A percentile compares a stretch with the other conserved stretches of the same genome.
phyloP scores from a whole-genome alignment of 2,113 vertebrate genomes.

The Ursus arctos region DNA sequence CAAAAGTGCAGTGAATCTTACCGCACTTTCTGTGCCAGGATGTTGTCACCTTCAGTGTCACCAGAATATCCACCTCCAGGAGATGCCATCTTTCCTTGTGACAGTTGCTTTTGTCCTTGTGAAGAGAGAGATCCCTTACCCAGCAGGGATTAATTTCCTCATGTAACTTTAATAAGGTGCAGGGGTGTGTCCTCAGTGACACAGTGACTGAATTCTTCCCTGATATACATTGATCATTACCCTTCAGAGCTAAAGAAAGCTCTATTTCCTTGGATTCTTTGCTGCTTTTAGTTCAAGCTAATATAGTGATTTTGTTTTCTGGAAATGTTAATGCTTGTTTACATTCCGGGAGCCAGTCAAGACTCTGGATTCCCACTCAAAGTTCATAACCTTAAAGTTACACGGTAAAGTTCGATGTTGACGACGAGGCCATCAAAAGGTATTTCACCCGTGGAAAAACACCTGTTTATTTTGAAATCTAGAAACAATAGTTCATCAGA shows the following conservation, averaged over 20 bases:
- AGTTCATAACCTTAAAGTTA: not conserved
- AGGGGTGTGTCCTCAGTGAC: constrained; percentile 62
- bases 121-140: constrained; percentile 38
- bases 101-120: constrained; percentile 64
- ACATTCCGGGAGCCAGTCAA: not conserved
- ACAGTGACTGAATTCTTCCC: constrained; percentile 61
- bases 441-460: not conserved
- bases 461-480: not conserved
- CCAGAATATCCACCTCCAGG: constrained; percentile 50
- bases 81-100: constrained; percentile 61
- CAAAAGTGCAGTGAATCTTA: not conserved
- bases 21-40: not conserved
- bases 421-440: not conserved
- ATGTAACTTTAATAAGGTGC: constrained; percentile 63
- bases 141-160: constrained; percentile 37
- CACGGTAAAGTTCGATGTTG: not conserved
- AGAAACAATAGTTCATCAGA: not conserved
- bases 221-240: constrained; percentile 57
- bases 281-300: constrained; percentile 68
- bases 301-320: constrained; percentile 51
- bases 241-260: constrained; percentile 56
- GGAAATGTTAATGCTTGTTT: constrained; percentile 53
- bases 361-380: not conserved
- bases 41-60: not conserved
- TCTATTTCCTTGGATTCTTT: constrained; percentile 51